These are phyloP conservation scores for Cercocebus atys DNA, from an alignment of 2,113 vertebrate genomes.

Conservation along the genomic window DNA sequence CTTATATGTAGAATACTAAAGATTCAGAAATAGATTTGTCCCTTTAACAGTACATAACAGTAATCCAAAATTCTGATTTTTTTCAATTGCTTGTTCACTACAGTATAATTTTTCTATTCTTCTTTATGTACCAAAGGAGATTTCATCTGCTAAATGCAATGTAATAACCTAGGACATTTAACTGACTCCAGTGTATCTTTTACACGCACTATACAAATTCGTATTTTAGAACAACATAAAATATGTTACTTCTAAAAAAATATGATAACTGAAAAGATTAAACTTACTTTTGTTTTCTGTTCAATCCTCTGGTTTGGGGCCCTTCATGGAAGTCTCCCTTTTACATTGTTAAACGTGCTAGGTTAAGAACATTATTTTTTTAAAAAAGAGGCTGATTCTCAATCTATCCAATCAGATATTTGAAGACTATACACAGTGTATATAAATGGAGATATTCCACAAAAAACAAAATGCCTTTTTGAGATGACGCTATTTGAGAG, in stretches of 20 bases:
- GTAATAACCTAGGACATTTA: neutral
- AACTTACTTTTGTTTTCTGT: neutral
- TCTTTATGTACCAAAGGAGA: neutral
- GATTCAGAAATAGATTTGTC: neutral
- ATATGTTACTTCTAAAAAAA: neutral
- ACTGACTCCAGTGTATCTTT: neutral
- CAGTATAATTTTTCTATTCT: neutral
- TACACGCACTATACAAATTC: neutral
- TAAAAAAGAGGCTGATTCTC: neutral
- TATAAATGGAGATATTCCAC: neutral
- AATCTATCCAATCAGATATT: neutral
- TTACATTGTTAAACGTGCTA: neutral
- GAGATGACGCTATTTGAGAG: neutral
- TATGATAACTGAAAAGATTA: neutral
- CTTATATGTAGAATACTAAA: neutral
- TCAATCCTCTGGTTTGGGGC: neutral
- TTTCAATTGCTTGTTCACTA: neutral
- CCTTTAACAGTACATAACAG: neutral
- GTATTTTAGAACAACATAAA: neutral
- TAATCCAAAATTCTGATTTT: neutral
- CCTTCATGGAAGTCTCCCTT: neutral
- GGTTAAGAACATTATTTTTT: neutral
- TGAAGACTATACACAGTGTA: neutral
- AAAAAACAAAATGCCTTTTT: too few species aligned
- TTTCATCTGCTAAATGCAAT: neutral